Evolutionary conservation across 2,113 vertebrate genomes (phyloP), one percentile per base, ranked within the genome.

Genomic region (Grantiella picta): DNA sequence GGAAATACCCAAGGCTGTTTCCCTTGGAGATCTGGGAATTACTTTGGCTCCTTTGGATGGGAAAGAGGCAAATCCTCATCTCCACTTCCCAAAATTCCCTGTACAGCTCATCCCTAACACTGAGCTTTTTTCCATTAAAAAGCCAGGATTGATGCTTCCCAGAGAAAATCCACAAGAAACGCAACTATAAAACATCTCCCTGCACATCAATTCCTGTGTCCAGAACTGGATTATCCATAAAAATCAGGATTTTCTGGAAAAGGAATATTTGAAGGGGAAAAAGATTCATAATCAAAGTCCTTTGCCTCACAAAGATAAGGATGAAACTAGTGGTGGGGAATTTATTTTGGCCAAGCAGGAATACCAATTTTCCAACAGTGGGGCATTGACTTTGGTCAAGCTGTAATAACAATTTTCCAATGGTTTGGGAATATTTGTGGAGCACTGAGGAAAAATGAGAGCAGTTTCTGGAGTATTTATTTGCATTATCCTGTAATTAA

Each of bases 171-270:
- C 44, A 5, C 8, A 4, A 49, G 11, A 17, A 81, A 56, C 8
- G 15, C 33, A 36, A 21, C 23, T 2, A 0, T 7, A 45, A 35
- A 59, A 17, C 44, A 19, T 13, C 49, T 25, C 13, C 35, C 17
- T 24, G 7, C 3, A 1, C 6, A 6, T 40, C 65, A 40, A 1
- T 10, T 3, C 36, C 2, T 5, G 9, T 13, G 5, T 6, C 12
- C 21, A 22, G 25, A 65, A 50, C 24, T 73, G 56, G 44, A 33
- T 35, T 20, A 11, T 9, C 22, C 10, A 3, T 1, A 59, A 80
- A 27, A 56, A 47, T 2, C 7, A 23, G 1, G 21, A 59, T 35
- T 61, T 33, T 8, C 50, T 35, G 61, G 57, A 33, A 82, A 81
- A 64, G 15, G 8, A 66, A 29, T 12, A 84, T 84, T 12, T 45